phyloP scores from a whole-genome alignment of 1,140 invertebrate species.

The Ylistrum balloti region DNA sequence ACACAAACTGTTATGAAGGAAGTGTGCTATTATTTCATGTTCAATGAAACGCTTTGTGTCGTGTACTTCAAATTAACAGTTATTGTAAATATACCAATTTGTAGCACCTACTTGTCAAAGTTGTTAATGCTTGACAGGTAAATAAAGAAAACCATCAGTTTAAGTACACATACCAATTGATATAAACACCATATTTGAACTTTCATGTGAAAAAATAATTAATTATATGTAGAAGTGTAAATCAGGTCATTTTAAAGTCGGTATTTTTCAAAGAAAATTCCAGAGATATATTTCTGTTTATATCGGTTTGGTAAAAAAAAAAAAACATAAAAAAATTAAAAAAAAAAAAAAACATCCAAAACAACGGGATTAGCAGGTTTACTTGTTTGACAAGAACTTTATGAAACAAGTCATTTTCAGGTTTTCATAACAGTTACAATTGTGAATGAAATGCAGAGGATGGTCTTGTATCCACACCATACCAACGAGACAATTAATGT shows the following conservation, averaged over 20 bases:
- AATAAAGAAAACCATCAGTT: too few relatives aligned
- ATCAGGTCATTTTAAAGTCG: too few relatives aligned
- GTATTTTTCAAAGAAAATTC: too few relatives aligned
- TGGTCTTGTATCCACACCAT: not conserved
- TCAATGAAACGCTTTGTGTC: not conserved
- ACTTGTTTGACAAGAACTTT: too few relatives aligned
- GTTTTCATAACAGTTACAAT: not conserved
- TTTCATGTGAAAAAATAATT: too few relatives aligned
- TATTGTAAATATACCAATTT: not conserved
- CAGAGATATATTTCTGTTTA: too few relatives aligned
- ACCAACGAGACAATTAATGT: too few relatives aligned
- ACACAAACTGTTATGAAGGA: not conserved
- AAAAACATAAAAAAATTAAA: too few relatives aligned
- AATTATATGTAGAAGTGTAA: too few relatives aligned
- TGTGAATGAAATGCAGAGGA: not conserved
- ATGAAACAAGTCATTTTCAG: not conserved
- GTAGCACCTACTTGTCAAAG: not conserved
- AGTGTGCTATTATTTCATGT: not conserved
- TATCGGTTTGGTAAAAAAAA: too few relatives aligned
- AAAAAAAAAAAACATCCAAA: not conserved
- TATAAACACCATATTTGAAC: too few relatives aligned
- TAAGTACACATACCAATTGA: too few relatives aligned
- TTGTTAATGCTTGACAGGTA: not conserved
- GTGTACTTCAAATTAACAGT: not conserved
- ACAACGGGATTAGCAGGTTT: not conserved